These are phyloP conservation scores for Lepidonotus clava DNA, from an alignment of 2,888 invertebrate genomes.

Conservation along the genomic window DNA sequence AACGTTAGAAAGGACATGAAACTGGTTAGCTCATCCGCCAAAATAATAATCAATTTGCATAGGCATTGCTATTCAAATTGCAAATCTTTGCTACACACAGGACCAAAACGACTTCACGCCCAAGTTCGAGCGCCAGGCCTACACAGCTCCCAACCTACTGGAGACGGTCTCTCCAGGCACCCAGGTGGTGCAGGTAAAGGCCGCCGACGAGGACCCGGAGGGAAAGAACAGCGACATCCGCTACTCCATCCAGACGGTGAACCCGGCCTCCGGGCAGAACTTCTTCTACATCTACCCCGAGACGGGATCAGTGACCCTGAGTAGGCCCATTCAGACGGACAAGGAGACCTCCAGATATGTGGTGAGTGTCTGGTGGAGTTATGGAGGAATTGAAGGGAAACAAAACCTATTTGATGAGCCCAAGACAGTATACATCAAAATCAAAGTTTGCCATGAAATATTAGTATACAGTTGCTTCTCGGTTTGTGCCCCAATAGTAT, in stretches of 20 bases:
- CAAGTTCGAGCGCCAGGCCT: conserved; percentile 61
- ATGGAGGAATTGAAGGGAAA: too few relatives aligned
- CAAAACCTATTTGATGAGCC: too few relatives aligned
- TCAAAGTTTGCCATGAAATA: too few relatives aligned
- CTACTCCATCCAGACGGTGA: conserved; percentile 60
- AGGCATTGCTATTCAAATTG: too few relatives aligned
- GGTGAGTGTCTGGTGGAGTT: too few relatives aligned
- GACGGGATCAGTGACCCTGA: conserved; percentile 65
- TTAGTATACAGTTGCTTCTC: too few relatives aligned
- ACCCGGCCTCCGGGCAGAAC: conserved; percentile 58
- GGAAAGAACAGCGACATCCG: conserved; percentile 62
- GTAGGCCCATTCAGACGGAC: conserved; percentile 53
- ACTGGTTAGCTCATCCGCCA: background rate
- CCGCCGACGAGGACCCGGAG: conserved; percentile 66
- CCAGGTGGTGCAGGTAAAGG: conserved; percentile 62
- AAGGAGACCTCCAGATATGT: conserved; percentile 58
- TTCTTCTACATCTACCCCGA: conserved; percentile 64
- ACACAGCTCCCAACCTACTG: conserved; percentile 59
- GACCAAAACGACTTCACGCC: conserved; percentile 75
- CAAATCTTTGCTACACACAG: conserved; percentile 65
- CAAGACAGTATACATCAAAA: too few relatives aligned
- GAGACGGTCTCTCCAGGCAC: conserved; percentile 66
- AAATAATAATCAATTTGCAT: background rate
- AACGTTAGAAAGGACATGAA: background rate
- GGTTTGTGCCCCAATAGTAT: too few relatives aligned